phyloP scores from a whole-genome alignment of 1,140 invertebrate genomes.

The Brachionus asplanchnoidis region DNA sequence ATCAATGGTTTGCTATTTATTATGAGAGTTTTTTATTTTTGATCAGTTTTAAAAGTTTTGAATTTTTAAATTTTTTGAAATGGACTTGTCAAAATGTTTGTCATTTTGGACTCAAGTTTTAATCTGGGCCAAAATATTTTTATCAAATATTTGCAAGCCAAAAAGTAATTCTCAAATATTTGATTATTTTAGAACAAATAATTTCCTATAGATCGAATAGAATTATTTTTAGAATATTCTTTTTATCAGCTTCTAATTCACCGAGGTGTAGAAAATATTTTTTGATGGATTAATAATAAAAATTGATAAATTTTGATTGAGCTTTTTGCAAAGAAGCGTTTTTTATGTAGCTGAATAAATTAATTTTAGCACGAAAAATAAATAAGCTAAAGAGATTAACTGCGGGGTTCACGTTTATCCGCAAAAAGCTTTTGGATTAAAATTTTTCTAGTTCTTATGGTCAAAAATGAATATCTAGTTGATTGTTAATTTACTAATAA shows the following conservation, averaged over 20 bases:
- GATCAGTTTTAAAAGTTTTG: no score
- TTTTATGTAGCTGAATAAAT: neutral
- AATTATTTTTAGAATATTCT: neutral
- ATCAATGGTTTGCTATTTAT: no score
- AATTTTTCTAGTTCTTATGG: neutral
- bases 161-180: neutral
- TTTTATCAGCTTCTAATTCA: neutral
- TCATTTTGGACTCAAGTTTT: no score
- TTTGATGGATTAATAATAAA: neutral
- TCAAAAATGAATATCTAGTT: neutral
- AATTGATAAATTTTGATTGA: neutral
- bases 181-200: neutral
- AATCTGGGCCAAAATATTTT: no score
- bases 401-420: neutral
- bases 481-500: neutral
- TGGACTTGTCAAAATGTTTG: no score
- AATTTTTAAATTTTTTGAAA: no score
- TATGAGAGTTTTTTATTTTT: no score
- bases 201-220: neutral
- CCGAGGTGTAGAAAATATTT: neutral
- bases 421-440: neutral
- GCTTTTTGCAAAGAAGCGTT: neutral
- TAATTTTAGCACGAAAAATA: neutral
- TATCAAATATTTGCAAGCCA: no score
- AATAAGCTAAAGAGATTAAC: neutral